Conservation (phyloP, 2,797 vertebrate species). For the Benthosema pterotum region DNA sequence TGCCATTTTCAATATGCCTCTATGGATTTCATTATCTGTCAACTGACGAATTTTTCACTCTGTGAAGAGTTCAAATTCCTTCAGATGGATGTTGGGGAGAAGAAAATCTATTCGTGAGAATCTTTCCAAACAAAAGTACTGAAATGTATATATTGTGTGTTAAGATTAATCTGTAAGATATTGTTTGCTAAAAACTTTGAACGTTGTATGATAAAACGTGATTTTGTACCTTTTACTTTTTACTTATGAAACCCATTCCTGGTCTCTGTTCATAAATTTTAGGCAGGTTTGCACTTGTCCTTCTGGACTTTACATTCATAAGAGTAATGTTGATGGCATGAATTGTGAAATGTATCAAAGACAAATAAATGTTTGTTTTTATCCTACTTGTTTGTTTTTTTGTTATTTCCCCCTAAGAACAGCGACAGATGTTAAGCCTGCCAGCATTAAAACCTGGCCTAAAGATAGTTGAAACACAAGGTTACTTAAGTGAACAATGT, state of each 20-base stretch:
- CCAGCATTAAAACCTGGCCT: too few species aligned
- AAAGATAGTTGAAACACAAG: too few species aligned
- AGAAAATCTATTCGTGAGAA: constrained; percentile 32
- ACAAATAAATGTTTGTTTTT: constrained; percentile 72
- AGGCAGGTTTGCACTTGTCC: constrained; percentile 82
- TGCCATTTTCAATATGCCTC: constrained; percentile 18
- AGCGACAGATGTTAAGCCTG: too few species aligned
- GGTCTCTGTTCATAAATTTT: constrained; percentile 62
- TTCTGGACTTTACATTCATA: constrained; percentile 62
- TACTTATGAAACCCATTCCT: constrained; percentile 47
- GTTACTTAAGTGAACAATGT: too few species aligned
- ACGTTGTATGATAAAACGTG: constrained; percentile 54
- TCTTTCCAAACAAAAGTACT: constrained; percentile 52
- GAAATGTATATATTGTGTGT: constrained; percentile 65
- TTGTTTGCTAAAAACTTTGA: constrained; percentile 49
- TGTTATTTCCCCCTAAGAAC: too few species aligned
- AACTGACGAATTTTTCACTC: constrained; percentile 28
- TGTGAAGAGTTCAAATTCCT: constrained; percentile 34
- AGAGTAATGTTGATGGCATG: constrained; percentile 74
- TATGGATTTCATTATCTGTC: constrained; percentile 32
- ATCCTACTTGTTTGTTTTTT: constrained; percentile 43
- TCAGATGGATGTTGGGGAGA: constrained; percentile 41
- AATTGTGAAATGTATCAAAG: constrained; percentile 71
- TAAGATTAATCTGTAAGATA: constrained; percentile 57
- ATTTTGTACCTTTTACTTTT: constrained; percentile 61